Conservation (phyloP, 2,888 invertebrate genomes). For the Tetragonisca angustula region DNA sequence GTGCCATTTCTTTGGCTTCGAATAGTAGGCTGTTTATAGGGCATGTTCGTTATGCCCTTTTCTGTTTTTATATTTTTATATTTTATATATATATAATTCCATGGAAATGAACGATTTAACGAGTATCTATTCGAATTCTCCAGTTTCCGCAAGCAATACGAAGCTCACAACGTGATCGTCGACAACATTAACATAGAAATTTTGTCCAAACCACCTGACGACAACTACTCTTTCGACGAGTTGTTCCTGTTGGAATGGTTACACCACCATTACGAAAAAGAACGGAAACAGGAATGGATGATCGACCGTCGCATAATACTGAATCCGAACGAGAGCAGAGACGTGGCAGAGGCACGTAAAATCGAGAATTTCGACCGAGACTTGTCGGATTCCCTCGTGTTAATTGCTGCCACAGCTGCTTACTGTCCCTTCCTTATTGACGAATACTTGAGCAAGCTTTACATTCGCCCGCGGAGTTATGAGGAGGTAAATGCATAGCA, state of each 20-base stretch:
- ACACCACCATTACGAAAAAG: constrained; percentile 80
- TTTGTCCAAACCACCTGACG: background rate
- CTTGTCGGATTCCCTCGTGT: constrained; percentile 86
- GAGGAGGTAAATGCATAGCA: constrained; percentile 76
- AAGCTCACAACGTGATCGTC: constrained; percentile 17
- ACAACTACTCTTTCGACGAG: constrained; percentile 67
- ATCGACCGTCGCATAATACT: constrained; percentile 77
- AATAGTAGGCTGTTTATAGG: no score
- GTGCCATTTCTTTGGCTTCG: no score
- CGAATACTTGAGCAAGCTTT: constrained; percentile 84
- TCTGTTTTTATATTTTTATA: background rate
- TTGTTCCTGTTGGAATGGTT: constrained; percentile 83
- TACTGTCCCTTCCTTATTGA: constrained; percentile 86
- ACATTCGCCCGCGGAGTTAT: constrained; percentile 80
- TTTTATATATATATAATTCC: background rate
- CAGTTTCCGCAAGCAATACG: constrained; percentile 35
- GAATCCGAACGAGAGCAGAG: constrained; percentile 57
- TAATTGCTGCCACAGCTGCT: constrained; percentile 85
- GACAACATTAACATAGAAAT: background rate
- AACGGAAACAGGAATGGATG: constrained; percentile 83
- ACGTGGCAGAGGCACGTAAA: constrained; percentile 43
- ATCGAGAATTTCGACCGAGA: constrained; percentile 85
- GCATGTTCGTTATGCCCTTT: no score
- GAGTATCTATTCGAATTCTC: background rate
- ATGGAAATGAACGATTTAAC: background rate